phyloP scores from a whole-genome alignment of 2,888 invertebrate genomes.

The Tinea semifulvella region DNA sequence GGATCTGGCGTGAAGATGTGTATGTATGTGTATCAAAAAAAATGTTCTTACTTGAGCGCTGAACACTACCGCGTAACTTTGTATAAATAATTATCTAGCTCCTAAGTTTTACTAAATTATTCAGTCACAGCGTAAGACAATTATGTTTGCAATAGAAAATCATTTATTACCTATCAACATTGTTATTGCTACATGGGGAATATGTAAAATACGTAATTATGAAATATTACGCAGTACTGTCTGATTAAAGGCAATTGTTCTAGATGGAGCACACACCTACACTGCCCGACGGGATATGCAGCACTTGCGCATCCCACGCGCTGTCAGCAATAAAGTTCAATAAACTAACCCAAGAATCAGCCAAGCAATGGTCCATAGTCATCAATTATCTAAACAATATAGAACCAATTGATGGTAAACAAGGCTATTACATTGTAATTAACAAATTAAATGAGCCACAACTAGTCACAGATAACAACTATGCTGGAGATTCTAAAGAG shows the following conservation, averaged over 20 bases:
- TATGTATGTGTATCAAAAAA: no score
- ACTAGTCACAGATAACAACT: conserved; percentile 1
- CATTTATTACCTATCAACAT: no score
- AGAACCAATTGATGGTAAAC: conserved; percentile 7
- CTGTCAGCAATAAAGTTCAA: conserved; percentile 22
- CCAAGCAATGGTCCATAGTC: conserved; percentile 29
- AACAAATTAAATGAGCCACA: not conserved
- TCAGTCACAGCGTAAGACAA: no score
- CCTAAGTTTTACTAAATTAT: no score
- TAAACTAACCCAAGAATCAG: conserved; percentile 28
- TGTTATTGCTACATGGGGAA: no score
- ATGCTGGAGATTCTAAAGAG: not conserved
- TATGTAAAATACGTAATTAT: not conserved
- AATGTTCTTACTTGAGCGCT: no score
- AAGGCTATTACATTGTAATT: not conserved
- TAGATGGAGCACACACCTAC: conserved; percentile 33
- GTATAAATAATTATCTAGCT: no score
- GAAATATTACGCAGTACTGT: not conserved
- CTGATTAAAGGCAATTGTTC: conserved; percentile 29
- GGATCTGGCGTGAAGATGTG: no score
- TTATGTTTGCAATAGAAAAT: no score
- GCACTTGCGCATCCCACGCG: conserved; percentile 23
- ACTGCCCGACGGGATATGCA: conserved; percentile 34
- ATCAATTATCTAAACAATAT: conserved; percentile 23
- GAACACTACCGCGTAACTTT: no score